Evolutionary conservation across 2,888 invertebrate genomes (phyloP).

Genomic region (Heliconius sara): DNA sequence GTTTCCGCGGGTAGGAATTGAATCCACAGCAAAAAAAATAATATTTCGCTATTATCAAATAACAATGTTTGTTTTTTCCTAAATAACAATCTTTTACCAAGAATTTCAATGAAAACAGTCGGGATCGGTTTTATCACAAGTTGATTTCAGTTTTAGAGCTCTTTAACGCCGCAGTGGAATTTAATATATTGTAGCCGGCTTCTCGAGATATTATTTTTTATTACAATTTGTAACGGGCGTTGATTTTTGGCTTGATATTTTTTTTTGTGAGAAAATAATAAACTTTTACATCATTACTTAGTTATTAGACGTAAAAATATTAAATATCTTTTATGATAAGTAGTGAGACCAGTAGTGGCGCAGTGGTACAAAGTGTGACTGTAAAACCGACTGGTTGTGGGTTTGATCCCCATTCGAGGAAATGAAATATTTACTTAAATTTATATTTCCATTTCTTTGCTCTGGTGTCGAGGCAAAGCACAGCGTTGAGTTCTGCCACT

Average conservation of each 20-base stretch:
- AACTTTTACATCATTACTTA: not conserved
- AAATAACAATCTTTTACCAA: slow-evolving; percentile 11
- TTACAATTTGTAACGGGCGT: slow-evolving; percentile 4
- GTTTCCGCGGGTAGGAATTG: too few species aligned
- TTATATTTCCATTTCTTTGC: too few species aligned
- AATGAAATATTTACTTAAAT: too few species aligned
- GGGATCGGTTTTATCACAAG: slow-evolving; percentile 64
- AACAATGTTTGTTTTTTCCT: slow-evolving; percentile 14
- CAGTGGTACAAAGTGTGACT: too few species aligned
- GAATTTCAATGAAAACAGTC: not conserved
- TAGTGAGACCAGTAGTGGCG: too few species aligned
- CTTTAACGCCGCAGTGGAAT: slow-evolving; percentile 62
- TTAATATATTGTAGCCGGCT: slow-evolving; percentile 21
- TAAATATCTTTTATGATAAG: too few species aligned
- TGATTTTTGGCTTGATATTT: not conserved
- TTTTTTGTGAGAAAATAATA: not conserved
- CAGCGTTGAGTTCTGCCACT: too few species aligned
- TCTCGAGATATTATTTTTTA: slow-evolving; percentile 26
- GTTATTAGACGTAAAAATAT: too few species aligned
- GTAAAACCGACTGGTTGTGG: too few species aligned
- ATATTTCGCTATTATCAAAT: not conserved
- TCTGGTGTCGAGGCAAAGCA: too few species aligned
- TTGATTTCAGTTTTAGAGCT: slow-evolving; percentile 73
- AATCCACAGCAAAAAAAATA: not conserved
- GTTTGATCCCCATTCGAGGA: too few species aligned